These are phyloP conservation scores for Pocillopora meandrina DNA, from an alignment of 92 coral and sea anemone species.

Conservation along the genomic window DNA sequence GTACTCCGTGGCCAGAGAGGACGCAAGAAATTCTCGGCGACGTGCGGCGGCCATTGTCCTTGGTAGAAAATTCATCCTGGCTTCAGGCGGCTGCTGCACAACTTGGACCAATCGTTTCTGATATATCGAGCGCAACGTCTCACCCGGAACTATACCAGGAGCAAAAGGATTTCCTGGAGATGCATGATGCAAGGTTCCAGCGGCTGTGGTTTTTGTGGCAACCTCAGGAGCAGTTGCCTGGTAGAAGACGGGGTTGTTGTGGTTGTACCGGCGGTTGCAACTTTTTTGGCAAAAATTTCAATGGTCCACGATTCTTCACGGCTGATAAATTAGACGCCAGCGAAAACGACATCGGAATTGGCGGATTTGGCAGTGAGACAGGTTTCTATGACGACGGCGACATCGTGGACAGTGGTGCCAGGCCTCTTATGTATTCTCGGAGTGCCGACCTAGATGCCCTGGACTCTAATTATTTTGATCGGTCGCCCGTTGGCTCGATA, in stretches of 20 bases:
- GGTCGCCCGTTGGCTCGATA: slow-evolving; percentile 80
- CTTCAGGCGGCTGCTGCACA: slow-evolving; percentile 87
- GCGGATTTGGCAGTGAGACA: slow-evolving; percentile 75
- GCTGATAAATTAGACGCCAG: slow-evolving; percentile 95
- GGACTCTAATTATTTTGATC: slow-evolving; percentile 79
- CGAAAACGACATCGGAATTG: slow-evolving; percentile 81
- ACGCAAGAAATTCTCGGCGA: slow-evolving; percentile 66
- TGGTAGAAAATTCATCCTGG: slow-evolving; percentile 86
- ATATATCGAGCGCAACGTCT: slow-evolving; percentile 72
- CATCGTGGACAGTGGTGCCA: slow-evolving; percentile 69
- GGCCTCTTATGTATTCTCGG: slow-evolving; percentile 89
- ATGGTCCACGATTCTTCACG: slow-evolving; percentile 87
- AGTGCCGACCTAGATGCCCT: slow-evolving; percentile 65
- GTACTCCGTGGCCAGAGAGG: slow-evolving; percentile 71
- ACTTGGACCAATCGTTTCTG: slow-evolving; percentile 89
- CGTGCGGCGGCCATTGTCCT: slow-evolving; percentile 75
- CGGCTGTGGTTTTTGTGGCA: slow-evolving; percentile 98
- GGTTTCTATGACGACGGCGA: slow-evolving; percentile 89
- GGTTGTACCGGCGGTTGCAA: slow-evolving; percentile 97
- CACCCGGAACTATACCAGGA: slow-evolving; percentile 58
- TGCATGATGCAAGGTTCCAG: slow-evolving; percentile 78
- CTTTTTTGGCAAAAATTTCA: slow-evolving; percentile 91
- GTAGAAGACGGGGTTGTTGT: slow-evolving; percentile 69
- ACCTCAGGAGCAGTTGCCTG: slow-evolving; percentile 51
- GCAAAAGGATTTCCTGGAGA: slow-evolving; percentile 88